Percentiles rank a stretch among this genome's conserved stretches.
phyloP scores from a whole-genome alignment of 2,888 invertebrate genomes.

The Acanthosepion pharaonis region DNA sequence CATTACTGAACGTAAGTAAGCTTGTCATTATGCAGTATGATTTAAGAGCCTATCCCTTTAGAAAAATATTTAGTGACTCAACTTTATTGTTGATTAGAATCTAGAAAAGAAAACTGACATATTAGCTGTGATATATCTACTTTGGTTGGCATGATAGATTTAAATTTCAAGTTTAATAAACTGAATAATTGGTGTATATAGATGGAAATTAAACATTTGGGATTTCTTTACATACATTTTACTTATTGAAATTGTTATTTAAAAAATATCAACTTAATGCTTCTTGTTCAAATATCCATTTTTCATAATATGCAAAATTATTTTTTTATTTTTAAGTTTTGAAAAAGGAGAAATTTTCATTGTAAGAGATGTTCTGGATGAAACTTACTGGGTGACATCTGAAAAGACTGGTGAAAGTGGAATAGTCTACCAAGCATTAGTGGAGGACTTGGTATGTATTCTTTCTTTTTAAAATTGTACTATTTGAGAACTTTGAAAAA shows the following conservation, averaged over 20 bases:
- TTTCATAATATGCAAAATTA: neutral
- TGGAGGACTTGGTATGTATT: conserved; percentile 82
- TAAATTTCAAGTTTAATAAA: neutral
- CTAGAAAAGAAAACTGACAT: too few species aligned
- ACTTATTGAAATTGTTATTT: neutral
- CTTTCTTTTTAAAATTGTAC: conserved; percentile 39
- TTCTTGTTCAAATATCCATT: neutral
- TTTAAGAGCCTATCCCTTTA: too few species aligned
- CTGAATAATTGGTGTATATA: neutral
- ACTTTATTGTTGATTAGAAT: too few species aligned
- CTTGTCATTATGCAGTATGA: too few species aligned
- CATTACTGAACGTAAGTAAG: too few species aligned
- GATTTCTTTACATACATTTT: neutral
- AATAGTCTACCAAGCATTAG: conserved; percentile 94
- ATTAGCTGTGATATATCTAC: neutral
- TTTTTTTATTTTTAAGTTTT: conserved; percentile 63
- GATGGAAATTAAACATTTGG: too few species aligned
- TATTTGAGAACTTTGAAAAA: neutral
- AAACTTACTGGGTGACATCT: conserved; percentile 97
- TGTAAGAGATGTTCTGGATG: conserved; percentile 96
- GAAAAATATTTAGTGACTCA: too few species aligned
- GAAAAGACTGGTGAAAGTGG: conserved; percentile 92
- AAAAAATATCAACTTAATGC: neutral
- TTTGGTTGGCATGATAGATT: neutral
- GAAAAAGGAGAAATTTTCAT: conserved; percentile 91